Evolutionary conservation across 2,797 vertebrate genomes (phyloP).

Genomic region (Pangasius macronema): DNA sequence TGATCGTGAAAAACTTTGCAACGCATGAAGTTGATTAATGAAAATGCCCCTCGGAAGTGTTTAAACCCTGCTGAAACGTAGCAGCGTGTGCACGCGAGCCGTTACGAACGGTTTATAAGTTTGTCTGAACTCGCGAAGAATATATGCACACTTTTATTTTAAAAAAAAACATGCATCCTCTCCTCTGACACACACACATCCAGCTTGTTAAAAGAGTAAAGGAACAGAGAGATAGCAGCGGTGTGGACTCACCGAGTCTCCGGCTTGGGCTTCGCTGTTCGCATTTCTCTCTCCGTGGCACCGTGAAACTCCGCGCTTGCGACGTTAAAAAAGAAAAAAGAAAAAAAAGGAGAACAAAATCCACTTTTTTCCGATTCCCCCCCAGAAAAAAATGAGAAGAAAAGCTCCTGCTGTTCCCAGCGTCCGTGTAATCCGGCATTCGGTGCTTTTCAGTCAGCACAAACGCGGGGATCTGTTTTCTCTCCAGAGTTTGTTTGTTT

Average conservation of each 20-base stretch:
- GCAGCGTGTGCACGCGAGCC: neutral
- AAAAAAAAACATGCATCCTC: neutral
- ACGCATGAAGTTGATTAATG: neutral
- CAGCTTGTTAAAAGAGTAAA: neutral
- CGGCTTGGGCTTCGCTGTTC: slow-evolving; percentile 64
- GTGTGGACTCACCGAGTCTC: slow-evolving; percentile 74
- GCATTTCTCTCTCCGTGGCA: slow-evolving; percentile 70
- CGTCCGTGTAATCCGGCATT: slow-evolving; percentile 51
- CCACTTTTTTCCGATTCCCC: slow-evolving; percentile 52
- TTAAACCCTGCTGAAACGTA: neutral
- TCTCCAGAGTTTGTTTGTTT: slow-evolving; percentile 28
- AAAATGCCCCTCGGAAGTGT: neutral
- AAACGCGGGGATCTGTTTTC: slow-evolving; percentile 30
- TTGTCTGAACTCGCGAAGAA: neutral
- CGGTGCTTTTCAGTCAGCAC: neutral
- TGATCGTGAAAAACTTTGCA: neutral
- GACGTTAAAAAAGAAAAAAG: slow-evolving; percentile 38
- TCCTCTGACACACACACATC: neutral
- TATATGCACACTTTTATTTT: too few relatives aligned
- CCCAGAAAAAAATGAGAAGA: neutral
- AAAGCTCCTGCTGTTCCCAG: slow-evolving; percentile 35
- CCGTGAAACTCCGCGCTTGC: slow-evolving; percentile 60
- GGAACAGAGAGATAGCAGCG: too few relatives aligned
- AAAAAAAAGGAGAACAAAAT: slow-evolving; percentile 12
- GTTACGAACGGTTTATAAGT: neutral